Evolutionary conservation across 2,113 vertebrate genomes (phyloP), one percentile per base, ranked within the genome.

Genomic region (Pristiophorus japonicus): DNA sequence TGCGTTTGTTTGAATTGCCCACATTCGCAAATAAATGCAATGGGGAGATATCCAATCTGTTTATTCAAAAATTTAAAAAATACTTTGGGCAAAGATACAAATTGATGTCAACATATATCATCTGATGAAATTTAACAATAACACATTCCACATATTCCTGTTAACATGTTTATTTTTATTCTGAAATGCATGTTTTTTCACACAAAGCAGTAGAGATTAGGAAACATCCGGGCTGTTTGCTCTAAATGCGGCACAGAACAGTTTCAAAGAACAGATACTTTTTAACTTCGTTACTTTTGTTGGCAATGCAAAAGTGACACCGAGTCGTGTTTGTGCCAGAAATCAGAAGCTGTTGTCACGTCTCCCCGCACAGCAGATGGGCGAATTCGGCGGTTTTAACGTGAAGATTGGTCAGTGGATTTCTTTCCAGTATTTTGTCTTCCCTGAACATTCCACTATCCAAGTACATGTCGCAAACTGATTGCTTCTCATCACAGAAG

Each of bases 391-490:
- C 45, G 93, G 42, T 73, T 94, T 67, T 70, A 30, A 94, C 45
- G 42, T 94, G 93, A 70, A 94, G 93, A 73, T 47, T 51, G 93
- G 93, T 94, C 93, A 94, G 93, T 94, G 93, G 93, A 73, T 70
- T 67, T 70, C 22, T 70, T 94, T 22, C 93, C 93, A 94, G 93
- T 51, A 73, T 73, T 51, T 94, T 42, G 66, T 47, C 66, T 70
- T 47, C 45, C 11, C 93, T 34, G 1, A 67, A 34, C 93, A 70
- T 30, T 70, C 38, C 66, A 70, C 66, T 94, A 27, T 73, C 30
- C 93, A 94, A 94, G 47, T 94, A 94, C 70, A 70, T 12, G 65
- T 51, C 66, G n/a, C 66, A 11, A 51, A n/a, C 51, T 34, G 66
- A 70, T 70, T 90, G 66, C 27, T 30, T 18, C 66, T 27, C 42